Conservation (phyloP, 2,888 invertebrate genomes). For the Yponomeuta plumbellus region DNA sequence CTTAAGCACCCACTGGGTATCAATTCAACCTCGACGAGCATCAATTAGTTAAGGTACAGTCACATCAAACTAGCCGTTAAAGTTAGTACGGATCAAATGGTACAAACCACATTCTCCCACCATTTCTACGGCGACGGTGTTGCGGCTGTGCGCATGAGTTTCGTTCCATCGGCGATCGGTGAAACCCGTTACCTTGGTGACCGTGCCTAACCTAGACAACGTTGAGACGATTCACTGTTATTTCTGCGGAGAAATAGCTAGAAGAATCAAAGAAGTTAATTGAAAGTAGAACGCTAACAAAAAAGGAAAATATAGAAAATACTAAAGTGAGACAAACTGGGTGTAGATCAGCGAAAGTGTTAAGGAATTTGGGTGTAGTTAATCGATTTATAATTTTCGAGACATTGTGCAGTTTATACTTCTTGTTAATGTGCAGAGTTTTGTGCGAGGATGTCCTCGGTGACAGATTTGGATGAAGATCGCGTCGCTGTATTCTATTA, state of each 20-base stretch:
- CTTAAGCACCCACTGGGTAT: neutral
- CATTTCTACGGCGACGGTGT: constrained; percentile 36
- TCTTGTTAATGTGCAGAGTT: neutral
- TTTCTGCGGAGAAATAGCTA: neutral
- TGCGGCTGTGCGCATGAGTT: constrained; percentile 47
- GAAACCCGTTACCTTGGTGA: constrained; percentile 40
- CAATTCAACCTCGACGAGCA: neutral
- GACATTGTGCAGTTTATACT: neutral
- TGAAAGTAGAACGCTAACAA: neutral
- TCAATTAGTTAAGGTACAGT: neutral
- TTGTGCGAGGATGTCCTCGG: neutral
- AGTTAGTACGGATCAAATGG: neutral
- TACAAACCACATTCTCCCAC: constrained; percentile 35
- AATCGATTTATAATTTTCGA: constrained; percentile 9
- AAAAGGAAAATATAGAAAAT: neutral
- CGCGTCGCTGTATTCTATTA: neutral
- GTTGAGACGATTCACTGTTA: neutral
- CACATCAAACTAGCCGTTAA: neutral
- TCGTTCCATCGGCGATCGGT: constrained; percentile 34
- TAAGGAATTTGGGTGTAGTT: constrained; percentile 3
- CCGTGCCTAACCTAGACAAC: neutral
- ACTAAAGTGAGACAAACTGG: neutral
- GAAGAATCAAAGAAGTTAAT: neutral
- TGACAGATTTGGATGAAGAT: neutral
- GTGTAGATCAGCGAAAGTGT: constrained; percentile 4